Conservation (phyloP, 2,797 vertebrate species). For the Australoheros facetus region DNA sequence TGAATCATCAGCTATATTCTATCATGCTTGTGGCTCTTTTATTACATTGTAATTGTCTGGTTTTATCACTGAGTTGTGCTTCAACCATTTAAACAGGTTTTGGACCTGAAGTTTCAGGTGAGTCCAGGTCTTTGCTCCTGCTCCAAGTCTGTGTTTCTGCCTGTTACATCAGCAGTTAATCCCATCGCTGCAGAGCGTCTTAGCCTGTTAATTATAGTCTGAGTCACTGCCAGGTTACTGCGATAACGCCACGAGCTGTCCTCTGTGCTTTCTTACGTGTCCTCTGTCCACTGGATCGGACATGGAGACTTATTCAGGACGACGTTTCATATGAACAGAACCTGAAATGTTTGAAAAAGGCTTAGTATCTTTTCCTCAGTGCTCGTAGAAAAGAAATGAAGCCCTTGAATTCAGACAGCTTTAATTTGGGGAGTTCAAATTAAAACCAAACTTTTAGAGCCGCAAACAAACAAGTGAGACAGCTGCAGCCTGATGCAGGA, state of each 20-base stretch:
- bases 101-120: not conserved
- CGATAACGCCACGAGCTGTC: not conserved
- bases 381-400: not conserved
- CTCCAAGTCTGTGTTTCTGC: conserved; percentile 8
- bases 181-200: conserved; percentile 16
- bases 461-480: too few species aligned
- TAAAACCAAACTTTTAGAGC: not conserved
- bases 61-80: not conserved
- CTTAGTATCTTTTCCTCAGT: not conserved
- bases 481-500: too few species aligned
- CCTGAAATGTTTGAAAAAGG: not conserved
- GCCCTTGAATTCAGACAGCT: not conserved
- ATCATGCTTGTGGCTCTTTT: not conserved
- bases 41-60: not conserved
- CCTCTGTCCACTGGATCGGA: not conserved
- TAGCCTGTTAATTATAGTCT: conserved; percentile 57
- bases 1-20: too few species aligned
- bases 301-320: not conserved
- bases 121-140: not conserved
- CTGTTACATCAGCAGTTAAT: conserved; percentile 63
- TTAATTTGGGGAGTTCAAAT: not conserved
- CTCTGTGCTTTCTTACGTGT: not conserved
- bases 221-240: not conserved
- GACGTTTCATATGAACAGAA: not conserved
- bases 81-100: not conserved